A percentile compares a stretch with the other conserved stretches of the same genome.
Conservation (phyloP, 2,113 vertebrate species). For the Isurus oxyrinchus region DNA sequence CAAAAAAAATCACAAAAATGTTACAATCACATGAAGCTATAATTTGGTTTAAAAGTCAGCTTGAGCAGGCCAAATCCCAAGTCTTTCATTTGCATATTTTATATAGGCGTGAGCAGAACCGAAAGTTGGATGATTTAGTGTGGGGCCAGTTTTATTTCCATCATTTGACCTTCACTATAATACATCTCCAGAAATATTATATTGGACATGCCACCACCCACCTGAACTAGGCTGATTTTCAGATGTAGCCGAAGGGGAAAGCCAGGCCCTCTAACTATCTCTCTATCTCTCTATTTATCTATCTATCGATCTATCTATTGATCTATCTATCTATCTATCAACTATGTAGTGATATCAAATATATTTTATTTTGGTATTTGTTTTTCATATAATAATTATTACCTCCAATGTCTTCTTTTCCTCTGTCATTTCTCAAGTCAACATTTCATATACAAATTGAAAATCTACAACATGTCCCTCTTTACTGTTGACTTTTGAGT, state of each 20-base stretch:
- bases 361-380: not conserved
- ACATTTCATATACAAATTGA: not conserved
- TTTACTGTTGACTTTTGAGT: not conserved
- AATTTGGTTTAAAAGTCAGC: not conserved
- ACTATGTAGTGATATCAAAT: not conserved
- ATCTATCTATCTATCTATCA: not conserved
- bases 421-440: not conserved
- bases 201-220: not conserved
- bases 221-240: not conserved
- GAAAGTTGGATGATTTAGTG: not conserved
- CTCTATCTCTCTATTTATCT: not conserved
- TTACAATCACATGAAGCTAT: not conserved
- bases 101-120: not conserved
- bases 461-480: not conserved
- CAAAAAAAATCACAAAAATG: not conserved
- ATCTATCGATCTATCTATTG: not conserved
- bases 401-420: not conserved
- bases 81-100: not conserved
- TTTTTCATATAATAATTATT: not conserved
- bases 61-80: not conserved
- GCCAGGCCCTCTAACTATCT: not conserved
- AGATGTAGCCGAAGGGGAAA: not conserved
- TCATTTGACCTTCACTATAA: not conserved
- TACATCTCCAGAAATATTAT: not conserved
- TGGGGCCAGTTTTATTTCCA: not conserved